Base-by-base conservation (phyloP, 2,888 invertebrate species). In the Gerris lacustris region DNA sequence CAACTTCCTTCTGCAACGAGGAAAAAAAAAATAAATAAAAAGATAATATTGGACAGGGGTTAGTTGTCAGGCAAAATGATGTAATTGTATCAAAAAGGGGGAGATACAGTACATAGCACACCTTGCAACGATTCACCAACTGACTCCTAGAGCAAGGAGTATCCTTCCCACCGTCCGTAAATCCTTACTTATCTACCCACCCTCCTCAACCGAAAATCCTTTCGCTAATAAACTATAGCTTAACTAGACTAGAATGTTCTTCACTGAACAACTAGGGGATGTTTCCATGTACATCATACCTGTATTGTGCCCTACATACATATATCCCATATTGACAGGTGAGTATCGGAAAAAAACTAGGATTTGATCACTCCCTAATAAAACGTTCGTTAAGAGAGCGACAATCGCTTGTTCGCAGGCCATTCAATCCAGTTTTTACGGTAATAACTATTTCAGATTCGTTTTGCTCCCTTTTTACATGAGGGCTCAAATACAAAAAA, bases 181-280 rank as follows among this genome's bases (percentile, higher is more conserved):
- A 55, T 55, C 55, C 55, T 55, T 15, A 11, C 15, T 55, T 55
- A 55, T 55, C 55, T 55, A 1, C 15, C 55, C 55, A 55, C 55
- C 55, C 55, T 55, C 55, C 55, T 55, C 55, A 55, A 55, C 55
- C 55, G 55, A 55, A 55, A 31, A 55, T 55, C 55, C 55, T 55
- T 55, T 55, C 55, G 55, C 9, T 55, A 55, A 55, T 55, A 11
- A 55, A 11, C 55, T 55, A 55, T 55, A 55, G 11, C 55, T 55
- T 55, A 55, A 55, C 9, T 55, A 15, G 55, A 55, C 2, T 55
- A 55, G 15, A 55, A 55, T 31, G 31, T 55, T 55, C 55, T 5
- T 1, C 5, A 9, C 55, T 55, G 15, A 55, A 55, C 5, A 11
- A 2, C 55, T 2, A 55, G 55, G 55, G 55, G 55, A 55, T 55